Percentiles rank a stretch among this genome's conserved stretches.
phyloP scores from a whole-genome alignment of 2,113 vertebrate genomes.

The Corythornis cristatus region DNA sequence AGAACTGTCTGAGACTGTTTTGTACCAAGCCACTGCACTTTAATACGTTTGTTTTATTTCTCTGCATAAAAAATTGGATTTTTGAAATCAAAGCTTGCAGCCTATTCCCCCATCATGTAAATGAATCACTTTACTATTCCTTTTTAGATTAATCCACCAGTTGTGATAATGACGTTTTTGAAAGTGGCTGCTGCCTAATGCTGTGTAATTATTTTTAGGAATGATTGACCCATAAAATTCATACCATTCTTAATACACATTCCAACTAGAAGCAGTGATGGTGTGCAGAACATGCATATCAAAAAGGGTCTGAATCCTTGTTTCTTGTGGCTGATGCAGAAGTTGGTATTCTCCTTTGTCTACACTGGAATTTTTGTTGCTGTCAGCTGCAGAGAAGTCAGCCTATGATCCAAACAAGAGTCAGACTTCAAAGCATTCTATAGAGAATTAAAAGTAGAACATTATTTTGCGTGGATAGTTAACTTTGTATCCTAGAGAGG shows the following conservation, averaged over 20 bases:
- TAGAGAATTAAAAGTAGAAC: neutral
- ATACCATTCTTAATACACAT: conserved; percentile 14
- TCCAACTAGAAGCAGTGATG: conserved; percentile 5
- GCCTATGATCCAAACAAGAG: neutral
- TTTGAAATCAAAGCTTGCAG: conserved; percentile 43
- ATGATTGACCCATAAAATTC: conserved; percentile 53
- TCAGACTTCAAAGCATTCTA: neutral
- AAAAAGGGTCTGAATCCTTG: conserved; percentile 9
- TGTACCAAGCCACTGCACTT: neutral
- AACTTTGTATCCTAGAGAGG: neutral
- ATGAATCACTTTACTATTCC: conserved; percentile 24
- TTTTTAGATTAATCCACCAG: conserved; percentile 63
- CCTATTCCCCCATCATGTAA: neutral
- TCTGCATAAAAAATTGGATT: neutral
- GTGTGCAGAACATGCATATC: conserved; percentile 23
- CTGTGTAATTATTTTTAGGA: conserved; percentile 74
- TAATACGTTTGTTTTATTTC: conserved; percentile 28
- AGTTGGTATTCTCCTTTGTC: neutral
- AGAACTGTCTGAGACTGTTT: neutral
- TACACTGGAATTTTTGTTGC: neutral
- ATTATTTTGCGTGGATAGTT: neutral
- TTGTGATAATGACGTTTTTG: conserved; percentile 67
- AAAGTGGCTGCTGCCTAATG: conserved; percentile 57
- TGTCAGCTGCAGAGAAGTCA: neutral
- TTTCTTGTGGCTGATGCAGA: neutral